phyloP scores from a whole-genome alignment of 2,113 vertebrate genomes.

The Boulengeromyrus knoepffleri region DNA sequence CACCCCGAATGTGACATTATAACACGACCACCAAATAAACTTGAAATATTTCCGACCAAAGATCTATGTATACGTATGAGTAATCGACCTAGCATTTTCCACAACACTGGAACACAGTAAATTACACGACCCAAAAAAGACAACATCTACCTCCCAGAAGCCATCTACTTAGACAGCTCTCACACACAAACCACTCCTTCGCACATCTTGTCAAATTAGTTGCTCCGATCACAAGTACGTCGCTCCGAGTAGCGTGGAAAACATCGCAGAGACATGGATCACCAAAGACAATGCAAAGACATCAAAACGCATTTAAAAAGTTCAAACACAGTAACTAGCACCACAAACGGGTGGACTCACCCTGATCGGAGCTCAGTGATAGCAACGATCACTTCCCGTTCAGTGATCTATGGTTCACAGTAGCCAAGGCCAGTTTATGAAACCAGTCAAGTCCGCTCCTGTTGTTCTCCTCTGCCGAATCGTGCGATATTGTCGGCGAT shows the following conservation, averaged over 20 bases:
- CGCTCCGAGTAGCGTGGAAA: neutral
- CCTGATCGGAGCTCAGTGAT: slow-evolving; percentile 13
- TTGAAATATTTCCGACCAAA: neutral
- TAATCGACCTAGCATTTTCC: neutral
- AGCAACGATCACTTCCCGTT: slow-evolving; percentile 3
- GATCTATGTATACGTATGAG: neutral
- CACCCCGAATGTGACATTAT: neutral
- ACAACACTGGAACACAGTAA: neutral
- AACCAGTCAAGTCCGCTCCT: neutral
- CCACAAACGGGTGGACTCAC: slow-evolving; percentile 1
- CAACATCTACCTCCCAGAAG: neutral
- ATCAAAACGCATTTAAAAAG: slow-evolving; percentile 3
- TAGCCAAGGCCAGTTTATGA: slow-evolving; percentile 17
- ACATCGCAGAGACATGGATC: neutral
- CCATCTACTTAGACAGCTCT: neutral
- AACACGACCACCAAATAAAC: neutral
- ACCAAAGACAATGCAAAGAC: neutral
- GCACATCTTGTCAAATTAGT: slow-evolving; percentile 4
- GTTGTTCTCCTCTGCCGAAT: slow-evolving; percentile 14
- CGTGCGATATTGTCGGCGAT: slow-evolving; percentile 9
- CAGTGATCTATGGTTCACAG: neutral
- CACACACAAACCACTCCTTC: slow-evolving; percentile 13
- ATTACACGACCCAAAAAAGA: neutral
- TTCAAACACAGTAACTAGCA: neutral
- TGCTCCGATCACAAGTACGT: neutral